Evolutionary conservation across 2,797 vertebrate genomes (phyloP), one percentile per base, ranked within the genome.

Genomic region (Galagoides demidoff): DNA sequence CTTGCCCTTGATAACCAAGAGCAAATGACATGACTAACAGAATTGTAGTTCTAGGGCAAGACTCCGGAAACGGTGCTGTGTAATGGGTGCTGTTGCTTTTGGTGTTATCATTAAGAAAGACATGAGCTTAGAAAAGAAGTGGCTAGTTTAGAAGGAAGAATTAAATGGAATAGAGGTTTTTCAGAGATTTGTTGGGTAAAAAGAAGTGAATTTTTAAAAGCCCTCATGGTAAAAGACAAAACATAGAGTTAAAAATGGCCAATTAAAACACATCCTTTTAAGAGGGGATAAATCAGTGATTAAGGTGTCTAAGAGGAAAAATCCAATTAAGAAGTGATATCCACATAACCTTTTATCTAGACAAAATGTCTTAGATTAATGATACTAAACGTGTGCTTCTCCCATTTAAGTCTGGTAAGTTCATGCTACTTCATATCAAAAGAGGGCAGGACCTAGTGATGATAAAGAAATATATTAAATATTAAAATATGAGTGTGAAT

Each of bases 281-380:
- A 37, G 2, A 45, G 84, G 29, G 3, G 19, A 82, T 45, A 63
- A 71, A 81, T 55, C 39, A 59, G 16, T 76, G 45, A 78, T 66
- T 57, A 49, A 88, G 16, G 13, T 91, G 52, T 49, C 12, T 79
- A 74, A 70, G 2, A 45, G 52, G 49, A 57, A 71, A 92, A 95
- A 52, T 79, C 31, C 34, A 88, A 27, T 85, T 43, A 85, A 77
- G 14, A 81, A 17, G 61, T 61, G 7, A 4, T 29, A 76, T 49
- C 66, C 77, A 77, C 81, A 93, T 95, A 87, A 71, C 31, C n/a
- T 94, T 45, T 8, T 34, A 63, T 78, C 63, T 84, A 45, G 84
- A 74, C 25, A 49, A 89, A 85, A 91, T 86, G 37, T 89, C 90
- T 86, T 17, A 61, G 52, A 66, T 94, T 89, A 90, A 74, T 88